Percentiles rank a stretch among this genome's conserved stretches.
Evolutionary conservation across 2,888 invertebrate species (phyloP).

Genomic region (Rhaphigaster nebulosa): DNA sequence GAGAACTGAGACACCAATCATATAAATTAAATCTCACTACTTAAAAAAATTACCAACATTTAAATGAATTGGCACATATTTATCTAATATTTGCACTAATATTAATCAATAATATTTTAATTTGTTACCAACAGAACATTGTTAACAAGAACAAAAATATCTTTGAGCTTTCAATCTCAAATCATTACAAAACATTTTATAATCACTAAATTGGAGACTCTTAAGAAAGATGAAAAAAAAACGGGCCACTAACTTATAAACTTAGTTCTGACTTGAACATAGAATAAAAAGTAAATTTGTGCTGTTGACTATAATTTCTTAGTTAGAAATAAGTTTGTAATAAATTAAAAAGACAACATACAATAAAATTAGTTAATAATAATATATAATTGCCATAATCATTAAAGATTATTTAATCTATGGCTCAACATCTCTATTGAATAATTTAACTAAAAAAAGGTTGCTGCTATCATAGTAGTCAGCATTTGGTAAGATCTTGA

Average conservation of each 20-base stretch:
- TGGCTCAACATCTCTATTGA: background rate
- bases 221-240: background rate
- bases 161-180: background rate
- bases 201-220: background rate
- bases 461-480: background rate
- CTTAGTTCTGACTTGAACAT: background rate
- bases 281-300: background rate
- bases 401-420: background rate
- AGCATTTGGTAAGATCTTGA: background rate
- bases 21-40: slow-evolving; percentile 23
- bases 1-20: slow-evolving; percentile 30
- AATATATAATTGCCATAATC: background rate
- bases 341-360: background rate
- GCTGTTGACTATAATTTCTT: background rate
- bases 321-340: background rate
- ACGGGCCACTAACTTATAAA: background rate
- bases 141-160: background rate
- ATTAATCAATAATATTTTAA: background rate
- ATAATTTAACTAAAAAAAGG: background rate
- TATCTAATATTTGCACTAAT: slow-evolving; percentile 1
- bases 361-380: background rate
- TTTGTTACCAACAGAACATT: background rate
- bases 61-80: background rate
- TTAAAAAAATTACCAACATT: background rate
- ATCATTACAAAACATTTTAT: background rate